Evolutionary conservation across 1,140 invertebrate genomes (phyloP), one percentile per base, ranked within the genome.

Genomic region (Stegodyphus mimosarum): DNA sequence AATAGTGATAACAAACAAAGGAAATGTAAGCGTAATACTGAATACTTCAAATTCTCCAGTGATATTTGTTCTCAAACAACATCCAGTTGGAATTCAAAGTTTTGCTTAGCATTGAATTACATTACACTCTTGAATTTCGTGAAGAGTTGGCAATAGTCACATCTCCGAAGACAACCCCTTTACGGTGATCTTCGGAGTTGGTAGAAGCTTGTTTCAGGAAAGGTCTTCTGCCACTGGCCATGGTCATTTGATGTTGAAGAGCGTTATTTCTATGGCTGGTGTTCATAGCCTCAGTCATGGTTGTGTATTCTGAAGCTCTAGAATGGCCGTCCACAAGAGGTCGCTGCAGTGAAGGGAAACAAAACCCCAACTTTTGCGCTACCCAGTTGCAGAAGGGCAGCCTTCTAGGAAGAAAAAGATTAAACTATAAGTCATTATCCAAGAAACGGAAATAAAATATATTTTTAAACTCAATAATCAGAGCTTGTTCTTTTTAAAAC

Each of bases 361-460:
- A 88, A 52, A 84, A 49, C 48, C 87, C 87, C 33, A 88, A 5
- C 48, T 87, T 84, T 55, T 88, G 69, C 0, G 71, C 87, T 33
- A 88, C 67, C 87, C 87, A 88, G 77, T 88, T 87, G 81, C 87
- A 80, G 51, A 88, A 80, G 33, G 86, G 83, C 53, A 88, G 67
- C 75, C 83, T 86, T 84, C 80, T 83, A 71, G 80, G 73, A 84
- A 84, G 71, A 76, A 84, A 84, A 33, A 33, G 1, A 33, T 33
- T 33, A 33, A 33, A 33, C 33, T 33, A 33, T 33, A 33, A 33
- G 33, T 33, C 33, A 33, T 33, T 33, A 33, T 33, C 33, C 33
- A 33, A 33, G 33, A 33, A 1, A 1, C 3, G 33, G 33, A 33
- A 33, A 33, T 33, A 33, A 33, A 33, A 33, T 33, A 33, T 33